Evolutionary conservation across 2,113 vertebrate genomes (phyloP), one percentile per base, ranked within the genome.

Genomic region (Vicugna pacos): DNA sequence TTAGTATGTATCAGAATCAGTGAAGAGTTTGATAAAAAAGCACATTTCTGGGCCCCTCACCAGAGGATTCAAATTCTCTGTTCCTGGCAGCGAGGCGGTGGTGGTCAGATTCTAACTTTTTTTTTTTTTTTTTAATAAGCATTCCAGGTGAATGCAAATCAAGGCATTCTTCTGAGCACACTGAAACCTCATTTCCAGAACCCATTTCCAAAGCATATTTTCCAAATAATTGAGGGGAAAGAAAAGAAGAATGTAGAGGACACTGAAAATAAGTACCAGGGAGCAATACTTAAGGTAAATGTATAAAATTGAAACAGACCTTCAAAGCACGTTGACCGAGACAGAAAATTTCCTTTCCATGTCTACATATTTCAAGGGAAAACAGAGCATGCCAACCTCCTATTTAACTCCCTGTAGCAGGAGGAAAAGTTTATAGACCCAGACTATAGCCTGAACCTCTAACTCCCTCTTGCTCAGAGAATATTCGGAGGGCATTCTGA

Each of bases 401-500:
- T 93, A 8, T 69, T 52, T 83, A 50, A 42, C 20, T 56, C 77
- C 52, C 30, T 10, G 20, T 26, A 16, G 26, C 6, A 32, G 35
- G 81, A 80, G 50, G 46, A 38, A 60, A 73, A 64, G 26, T 2
- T 76, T 54, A 76, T 42, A 46, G 0, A 3, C 17, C 3, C 48
- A 90, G 92, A 82, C 7, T 6, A 16, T 15, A 30, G 15, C 35
- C 28, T 12, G 65, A 85, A 81, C 79, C 30, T 62, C 11, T 52
- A 62, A 62, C 35, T 86, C 42, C 16, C 30, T 93, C 83, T 60
- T 60, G 30, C 75, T 81, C 28, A 77, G 76, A 64, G 58, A 60
- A 76, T 52, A 67, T 64, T 83, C 92, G 50, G 58, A 93, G 91
- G 67, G 62, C 46, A n/a, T 60, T 83, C 72, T 1, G 19, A 93